A percentile compares a stretch with the other conserved stretches of the same genome.
These are phyloP conservation scores for Luehdorfia chinensis DNA, from an alignment of 1,140 invertebrate species.

Conservation along the genomic window DNA sequence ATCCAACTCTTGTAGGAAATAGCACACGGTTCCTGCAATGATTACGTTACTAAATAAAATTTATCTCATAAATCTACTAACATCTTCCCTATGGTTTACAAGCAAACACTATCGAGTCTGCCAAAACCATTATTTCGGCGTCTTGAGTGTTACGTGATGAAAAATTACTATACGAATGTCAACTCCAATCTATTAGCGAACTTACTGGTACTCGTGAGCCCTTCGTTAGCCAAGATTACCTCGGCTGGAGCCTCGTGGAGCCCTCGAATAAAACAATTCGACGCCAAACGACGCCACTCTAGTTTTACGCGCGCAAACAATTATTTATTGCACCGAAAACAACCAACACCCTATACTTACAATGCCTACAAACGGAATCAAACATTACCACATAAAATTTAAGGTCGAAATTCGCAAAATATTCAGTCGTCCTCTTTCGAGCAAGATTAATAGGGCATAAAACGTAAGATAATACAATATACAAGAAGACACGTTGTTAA, in stretches of 20 bases:
- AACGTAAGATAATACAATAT: slow-evolving; percentile 75
- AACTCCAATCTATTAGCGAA: slow-evolving; percentile 1
- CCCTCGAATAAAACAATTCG: slow-evolving; percentile 49
- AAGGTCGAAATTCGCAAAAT: slow-evolving; percentile 31
- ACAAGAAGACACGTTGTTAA: slow-evolving; percentile 76
- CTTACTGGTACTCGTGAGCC: slow-evolving; percentile 20
- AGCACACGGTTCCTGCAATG: no score
- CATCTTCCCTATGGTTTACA: not conserved
- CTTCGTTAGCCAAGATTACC: slow-evolving; percentile 58
- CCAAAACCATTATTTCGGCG: not conserved
- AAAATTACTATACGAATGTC: slow-evolving; percentile 2
- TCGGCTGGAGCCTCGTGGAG: slow-evolving; percentile 22
- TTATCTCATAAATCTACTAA: no score
- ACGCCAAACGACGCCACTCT: slow-evolving; percentile 54
- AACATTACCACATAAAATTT: not conserved
- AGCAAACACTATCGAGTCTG: not conserved
- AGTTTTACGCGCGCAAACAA: slow-evolving; percentile 69
- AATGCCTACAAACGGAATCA: not conserved
- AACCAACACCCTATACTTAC: slow-evolving; percentile 25
- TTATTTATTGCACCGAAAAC: slow-evolving; percentile 70
- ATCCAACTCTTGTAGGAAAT: no score
- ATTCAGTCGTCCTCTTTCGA: slow-evolving; percentile 34
- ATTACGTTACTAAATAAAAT: no score
- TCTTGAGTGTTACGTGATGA: not conserved
- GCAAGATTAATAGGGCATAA: slow-evolving; percentile 74